These are phyloP conservation scores for Ciconia nigra DNA, from an alignment of 2,797 vertebrate species.

Conservation along the genomic window DNA sequence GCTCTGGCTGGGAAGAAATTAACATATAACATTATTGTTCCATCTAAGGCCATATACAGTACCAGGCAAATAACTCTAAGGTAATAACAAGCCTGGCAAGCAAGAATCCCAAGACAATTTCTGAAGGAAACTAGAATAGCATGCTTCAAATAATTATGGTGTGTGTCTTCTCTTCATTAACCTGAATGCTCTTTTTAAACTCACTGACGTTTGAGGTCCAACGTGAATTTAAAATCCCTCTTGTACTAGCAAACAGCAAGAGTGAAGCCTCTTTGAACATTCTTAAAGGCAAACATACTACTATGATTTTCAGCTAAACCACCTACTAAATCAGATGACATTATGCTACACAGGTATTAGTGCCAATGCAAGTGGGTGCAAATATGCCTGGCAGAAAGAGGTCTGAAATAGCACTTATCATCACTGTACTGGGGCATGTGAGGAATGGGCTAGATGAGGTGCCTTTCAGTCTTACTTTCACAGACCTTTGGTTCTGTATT, in stretches of 20 bases:
- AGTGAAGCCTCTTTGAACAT: background rate
- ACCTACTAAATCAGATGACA: background rate
- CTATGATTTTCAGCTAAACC: background rate
- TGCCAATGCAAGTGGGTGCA: background rate
- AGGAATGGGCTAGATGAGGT: background rate
- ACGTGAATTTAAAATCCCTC: background rate
- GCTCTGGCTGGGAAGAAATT: background rate
- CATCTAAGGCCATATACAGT: background rate
- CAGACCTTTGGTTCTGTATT: background rate
- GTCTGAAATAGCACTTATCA: background rate
- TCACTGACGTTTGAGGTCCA: background rate
- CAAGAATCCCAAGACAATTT: background rate
- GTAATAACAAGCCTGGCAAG: background rate
- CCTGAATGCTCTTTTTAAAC: slow-evolving; percentile 43
- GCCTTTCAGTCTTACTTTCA: background rate
- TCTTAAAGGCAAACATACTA: background rate
- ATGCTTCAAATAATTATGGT: background rate
- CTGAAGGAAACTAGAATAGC: slow-evolving; percentile 8
- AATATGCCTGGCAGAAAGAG: background rate
- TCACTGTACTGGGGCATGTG: background rate
- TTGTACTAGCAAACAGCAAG: background rate
- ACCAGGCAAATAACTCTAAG: background rate
- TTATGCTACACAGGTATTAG: background rate
- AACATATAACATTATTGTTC: background rate
- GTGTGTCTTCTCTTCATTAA: slow-evolving; percentile 32